Conservation (phyloP, 2,888 invertebrate genomes). For the Sminthurides aquaticus region DNA sequence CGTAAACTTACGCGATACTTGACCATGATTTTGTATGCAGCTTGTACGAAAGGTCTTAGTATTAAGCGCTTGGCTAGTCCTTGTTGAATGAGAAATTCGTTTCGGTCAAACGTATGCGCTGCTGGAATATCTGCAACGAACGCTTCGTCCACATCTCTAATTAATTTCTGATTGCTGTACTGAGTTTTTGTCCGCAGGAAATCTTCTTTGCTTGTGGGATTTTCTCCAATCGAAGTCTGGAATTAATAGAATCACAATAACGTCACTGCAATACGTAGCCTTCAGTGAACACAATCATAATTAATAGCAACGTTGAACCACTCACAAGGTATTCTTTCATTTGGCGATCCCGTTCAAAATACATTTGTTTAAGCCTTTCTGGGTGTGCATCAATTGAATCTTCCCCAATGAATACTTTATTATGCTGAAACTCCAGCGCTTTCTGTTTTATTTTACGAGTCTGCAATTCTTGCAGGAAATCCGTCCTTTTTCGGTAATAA, state of each 20-base stretch:
- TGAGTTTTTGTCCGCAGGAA: background rate
- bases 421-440: background rate
- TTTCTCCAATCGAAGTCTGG: background rate
- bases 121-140: background rate
- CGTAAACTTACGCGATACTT: background rate
- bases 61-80: background rate
- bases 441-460: background rate
- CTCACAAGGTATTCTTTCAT: background rate
- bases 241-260: no score
- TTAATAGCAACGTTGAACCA: no score
- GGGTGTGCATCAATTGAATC: background rate
- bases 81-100: background rate
- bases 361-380: background rate
- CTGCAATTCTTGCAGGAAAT: background rate
- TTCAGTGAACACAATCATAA: no score
- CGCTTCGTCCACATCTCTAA: background rate
- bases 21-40: conserved; percentile 2
- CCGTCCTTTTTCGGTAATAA: background rate
- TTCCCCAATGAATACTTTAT: background rate
- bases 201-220: background rate
- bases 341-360: background rate
- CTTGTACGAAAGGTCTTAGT: background rate
- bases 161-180: background rate
- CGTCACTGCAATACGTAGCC: no score
- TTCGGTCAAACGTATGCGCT: no score